phyloP scores from a whole-genome alignment of 2,113 vertebrate species.

The Mastomys natalensis region DNA sequence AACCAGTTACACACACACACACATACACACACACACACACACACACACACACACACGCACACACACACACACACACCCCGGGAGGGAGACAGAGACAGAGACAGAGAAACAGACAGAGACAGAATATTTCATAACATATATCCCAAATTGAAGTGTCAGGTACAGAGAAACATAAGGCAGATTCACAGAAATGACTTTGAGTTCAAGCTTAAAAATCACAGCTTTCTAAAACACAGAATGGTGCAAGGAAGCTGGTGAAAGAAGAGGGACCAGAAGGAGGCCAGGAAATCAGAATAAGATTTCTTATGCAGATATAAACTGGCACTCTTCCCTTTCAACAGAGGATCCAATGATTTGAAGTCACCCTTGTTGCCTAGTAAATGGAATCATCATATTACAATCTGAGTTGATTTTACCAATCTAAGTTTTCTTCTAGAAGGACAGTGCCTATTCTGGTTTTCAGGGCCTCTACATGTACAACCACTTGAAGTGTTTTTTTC shows the following conservation, averaged over 20 bases:
- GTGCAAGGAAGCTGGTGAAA: fast-evolving
- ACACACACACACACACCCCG: no score
- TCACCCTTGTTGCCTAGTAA: not conserved
- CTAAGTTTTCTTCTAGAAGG: not conserved
- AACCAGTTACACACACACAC: no score
- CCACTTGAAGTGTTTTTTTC: not conserved
- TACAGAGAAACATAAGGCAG: not conserved
- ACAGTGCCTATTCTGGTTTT: not conserved
- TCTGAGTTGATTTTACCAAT: not conserved
- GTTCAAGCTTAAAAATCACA: not conserved
- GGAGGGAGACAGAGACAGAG: not conserved
- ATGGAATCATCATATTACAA: not conserved
- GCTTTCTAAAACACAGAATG: not conserved
- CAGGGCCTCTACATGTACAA: not conserved
- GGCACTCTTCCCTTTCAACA: not conserved
- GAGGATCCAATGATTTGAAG: not conserved
- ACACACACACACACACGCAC: no score
- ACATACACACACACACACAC: no score
- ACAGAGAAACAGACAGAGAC: not conserved
- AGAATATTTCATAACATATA: not conserved
- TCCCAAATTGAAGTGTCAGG: not conserved
- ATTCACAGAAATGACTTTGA: not conserved
- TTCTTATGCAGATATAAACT: not conserved
- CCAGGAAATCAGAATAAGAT: not conserved
- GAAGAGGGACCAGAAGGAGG: not conserved